These are phyloP conservation scores for Bellardia bayeri DNA, from an alignment of 2,888 invertebrate genomes.

Conservation along the genomic window DNA sequence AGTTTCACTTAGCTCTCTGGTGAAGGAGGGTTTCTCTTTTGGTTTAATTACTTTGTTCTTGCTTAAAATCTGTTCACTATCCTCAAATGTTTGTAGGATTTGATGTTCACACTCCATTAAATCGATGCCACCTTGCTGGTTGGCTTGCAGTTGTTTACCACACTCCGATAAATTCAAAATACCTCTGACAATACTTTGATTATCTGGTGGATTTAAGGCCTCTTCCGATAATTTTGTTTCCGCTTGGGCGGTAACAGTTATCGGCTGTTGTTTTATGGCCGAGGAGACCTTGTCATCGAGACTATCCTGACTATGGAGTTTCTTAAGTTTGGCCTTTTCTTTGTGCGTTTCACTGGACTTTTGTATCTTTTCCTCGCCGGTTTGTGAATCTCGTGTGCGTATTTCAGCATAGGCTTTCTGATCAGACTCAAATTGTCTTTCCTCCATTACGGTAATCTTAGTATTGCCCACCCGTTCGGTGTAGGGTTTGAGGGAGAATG, in stretches of 20 bases:
- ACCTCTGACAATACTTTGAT: conserved; percentile 83
- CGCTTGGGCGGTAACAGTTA: conserved; percentile 82
- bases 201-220: conserved; percentile 81
- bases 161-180: conserved; percentile 84
- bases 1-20: conserved; percentile 78
- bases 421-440: conserved; percentile 79
- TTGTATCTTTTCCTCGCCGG: conserved; percentile 80
- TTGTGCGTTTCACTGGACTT: conserved; percentile 80
- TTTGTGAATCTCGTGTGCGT: conserved; percentile 77
- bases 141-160: conserved; percentile 80
- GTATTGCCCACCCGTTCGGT: conserved; percentile 75
- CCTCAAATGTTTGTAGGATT: conserved; percentile 79
- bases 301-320: conserved; percentile 79
- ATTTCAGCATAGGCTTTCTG: conserved; percentile 79
- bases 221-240: conserved; percentile 82
- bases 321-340: conserved; percentile 80
- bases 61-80: conserved; percentile 74
- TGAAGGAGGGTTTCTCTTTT: conserved; percentile 73
- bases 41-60: conserved; percentile 64
- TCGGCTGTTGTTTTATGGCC: conserved; percentile 74
- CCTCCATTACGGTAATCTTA: conserved; percentile 78
- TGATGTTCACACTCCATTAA: conserved; percentile 80
- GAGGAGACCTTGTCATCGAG: conserved; percentile 76
- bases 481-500: conserved; percentile 80
- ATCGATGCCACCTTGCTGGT: conserved; percentile 76